A percentile compares a stretch with the other conserved stretches of the same genome.
These are phyloP conservation scores for Nesogale talazaci DNA, from an alignment of 2,113 vertebrate genomes.

Conservation along the genomic window DNA sequence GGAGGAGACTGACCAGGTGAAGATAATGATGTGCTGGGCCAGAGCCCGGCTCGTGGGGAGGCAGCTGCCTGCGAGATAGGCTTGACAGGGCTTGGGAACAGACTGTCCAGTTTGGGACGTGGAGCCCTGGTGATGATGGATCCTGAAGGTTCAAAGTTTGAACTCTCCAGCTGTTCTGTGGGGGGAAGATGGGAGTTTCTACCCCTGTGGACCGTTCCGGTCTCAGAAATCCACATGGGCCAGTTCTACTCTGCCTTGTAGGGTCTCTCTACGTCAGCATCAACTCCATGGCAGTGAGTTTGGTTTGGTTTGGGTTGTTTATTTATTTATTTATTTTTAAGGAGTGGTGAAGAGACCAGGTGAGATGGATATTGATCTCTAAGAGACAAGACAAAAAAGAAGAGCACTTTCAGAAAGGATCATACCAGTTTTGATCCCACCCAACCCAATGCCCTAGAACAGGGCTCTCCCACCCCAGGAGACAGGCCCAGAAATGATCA, in stretches of 20 bases:
- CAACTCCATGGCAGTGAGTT: no score
- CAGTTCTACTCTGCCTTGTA: no score
- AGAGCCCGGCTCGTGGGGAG: neutral
- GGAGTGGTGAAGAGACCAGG: neutral
- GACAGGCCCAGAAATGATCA: neutral
- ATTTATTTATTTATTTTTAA: neutral
- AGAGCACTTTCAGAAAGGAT: neutral
- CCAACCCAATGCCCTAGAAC: neutral
- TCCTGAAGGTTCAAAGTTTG: no score
- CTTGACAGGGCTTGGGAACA: neutral
- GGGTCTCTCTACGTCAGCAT: no score
- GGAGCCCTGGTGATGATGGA: no score
- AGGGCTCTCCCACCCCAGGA: fast-evolving
- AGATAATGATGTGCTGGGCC: fast-evolving
- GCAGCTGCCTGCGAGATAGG: neutral
- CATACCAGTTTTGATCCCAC: neutral
- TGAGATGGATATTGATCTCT: neutral
- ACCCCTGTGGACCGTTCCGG: no score
- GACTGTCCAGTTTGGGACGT: neutral
- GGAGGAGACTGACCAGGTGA: neutral
- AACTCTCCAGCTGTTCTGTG: no score
- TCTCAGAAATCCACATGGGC: no score
- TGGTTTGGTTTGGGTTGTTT: no score
- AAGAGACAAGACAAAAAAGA: neutral
- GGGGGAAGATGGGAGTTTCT: no score